Evolutionary conservation across 2,113 vertebrate species (phyloP), one percentile per base, ranked within the genome.

Genomic region (Cyanocitta stelleri): DNA sequence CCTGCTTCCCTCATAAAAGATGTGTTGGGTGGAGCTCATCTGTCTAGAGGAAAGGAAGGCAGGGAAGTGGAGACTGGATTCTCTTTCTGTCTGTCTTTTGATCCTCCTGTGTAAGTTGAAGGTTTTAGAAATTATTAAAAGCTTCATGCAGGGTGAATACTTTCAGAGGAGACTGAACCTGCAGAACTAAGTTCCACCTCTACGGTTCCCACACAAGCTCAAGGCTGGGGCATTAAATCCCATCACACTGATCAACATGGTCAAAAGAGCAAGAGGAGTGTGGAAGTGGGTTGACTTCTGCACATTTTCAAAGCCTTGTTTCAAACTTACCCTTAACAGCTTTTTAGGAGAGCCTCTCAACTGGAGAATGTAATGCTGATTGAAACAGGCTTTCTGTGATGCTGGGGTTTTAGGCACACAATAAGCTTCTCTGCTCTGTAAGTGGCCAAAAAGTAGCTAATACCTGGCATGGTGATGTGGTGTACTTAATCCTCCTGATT

Each of bases 81-180:
- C 81, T 78, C 61, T 95, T 95, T 93, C 92, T 74, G 39, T 51
- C 76, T 95, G 39, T 71, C 91, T 71, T 97, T 95, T 96, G 91
- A 96, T 97, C 93, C 94, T 93, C 51, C 55, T 76, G 61, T 75
- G 84, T 41, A 89, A 95, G 94, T 63, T 81, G 81, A 82, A 89
- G 54, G 91, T 84, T 95, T 95, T 73, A 95, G 89, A 94, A 92
- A 89, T 94, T 92, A 91, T 89, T 72, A 87, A 94, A 95, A 96
- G 94, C 93, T 93, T 94, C 91, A 64, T 66, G 85, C 54, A 11
- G 94, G 63, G 91, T 22, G 93, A 94, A 82, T 54, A 54, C 37
- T 91, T 96, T 92, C 61, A 87, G 95, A 87, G 69, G 43, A 93
- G 89, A 79, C 91, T 66, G 63, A 92, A 77, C 51, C 73, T 61